Base-by-base conservation (phyloP, 92 coral and sea anemone species). In the Epizoanthus fatuus region DNA sequence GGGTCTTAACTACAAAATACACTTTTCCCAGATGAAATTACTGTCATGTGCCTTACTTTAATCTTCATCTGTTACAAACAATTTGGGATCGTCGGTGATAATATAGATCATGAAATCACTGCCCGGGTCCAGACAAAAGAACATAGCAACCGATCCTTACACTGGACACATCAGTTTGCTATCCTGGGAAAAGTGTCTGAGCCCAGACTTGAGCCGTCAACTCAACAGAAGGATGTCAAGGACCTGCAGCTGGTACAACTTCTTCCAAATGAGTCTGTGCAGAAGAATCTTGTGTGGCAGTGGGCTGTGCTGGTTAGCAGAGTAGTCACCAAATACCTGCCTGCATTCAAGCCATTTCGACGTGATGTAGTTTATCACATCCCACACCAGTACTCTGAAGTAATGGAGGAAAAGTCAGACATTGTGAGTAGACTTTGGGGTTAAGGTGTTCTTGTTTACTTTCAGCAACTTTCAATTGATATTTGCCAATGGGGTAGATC, bases 141-240 rank as follows among this genome's bases (percentile, higher is more conserved):
- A 19, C 72, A 78, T 53, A 35, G 76, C 9, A 90, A 84, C 56
- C 80, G 76, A 8, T 90, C 93, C 3, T 64, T 90, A 38, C 91
- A 90, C 65, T 86, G 94, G 94, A 87, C 94, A 3, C 94, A 91
- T 54, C 94, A 91, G 83, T 87, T 51, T 78, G 91, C 88, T 16
- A n/a, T 87, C 14, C 45, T 70, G 16, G 85, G 65, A 16, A 75
- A 60, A 55, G 90, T 64, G 20, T 35, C 70, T 5, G 75, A 83
- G 11, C 86, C 94, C 58, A 7, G 12, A 58, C 72, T 70, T 7
- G 91, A 87, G 15, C 35, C 71, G 7, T 5, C 25, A 2, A 44
- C 7, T 17, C 53, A 68, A 12, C 83, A 88, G 72, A 84, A 88
- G 52, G 44, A 63, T 54, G 25, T 74, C 8, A 53, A 55, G 38